Evolutionary conservation across 2,888 invertebrate genomes (phyloP).

Genomic region (Macrophya annulata): DNA sequence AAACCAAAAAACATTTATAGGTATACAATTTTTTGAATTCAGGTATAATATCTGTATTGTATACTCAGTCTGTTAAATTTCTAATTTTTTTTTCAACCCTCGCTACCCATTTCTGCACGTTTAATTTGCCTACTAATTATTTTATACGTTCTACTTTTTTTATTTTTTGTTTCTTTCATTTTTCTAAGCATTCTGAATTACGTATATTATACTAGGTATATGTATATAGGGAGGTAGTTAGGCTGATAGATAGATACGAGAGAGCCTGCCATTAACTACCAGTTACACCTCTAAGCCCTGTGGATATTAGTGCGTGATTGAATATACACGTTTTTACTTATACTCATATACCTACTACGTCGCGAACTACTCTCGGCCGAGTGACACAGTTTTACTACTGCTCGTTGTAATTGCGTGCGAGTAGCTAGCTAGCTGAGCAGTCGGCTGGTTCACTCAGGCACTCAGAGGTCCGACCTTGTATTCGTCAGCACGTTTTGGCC

Average conservation of each 20-base stretch:
- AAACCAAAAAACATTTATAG: too few relatives aligned
- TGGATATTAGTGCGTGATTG: background rate
- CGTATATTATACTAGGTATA: background rate
- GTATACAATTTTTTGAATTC: too few relatives aligned
- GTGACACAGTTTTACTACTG: slow-evolving; percentile 47
- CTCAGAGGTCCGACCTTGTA: slow-evolving; percentile 36
- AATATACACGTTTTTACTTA: background rate
- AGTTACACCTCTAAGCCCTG: background rate
- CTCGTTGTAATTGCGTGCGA: slow-evolving; percentile 32
- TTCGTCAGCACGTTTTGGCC: background rate
- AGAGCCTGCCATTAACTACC: background rate
- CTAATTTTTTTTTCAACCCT: background rate
- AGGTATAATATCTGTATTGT: too few relatives aligned
- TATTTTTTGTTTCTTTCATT: background rate
- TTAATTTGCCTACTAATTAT: background rate
- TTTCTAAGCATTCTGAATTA: background rate
- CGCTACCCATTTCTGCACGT: background rate
- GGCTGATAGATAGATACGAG: too few relatives aligned
- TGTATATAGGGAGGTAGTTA: too few relatives aligned
- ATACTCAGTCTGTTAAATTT: background rate
- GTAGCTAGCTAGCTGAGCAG: background rate
- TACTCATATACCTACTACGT: slow-evolving; percentile 22
- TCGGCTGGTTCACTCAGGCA: background rate
- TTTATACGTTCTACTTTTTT: background rate
- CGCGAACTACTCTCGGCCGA: slow-evolving; percentile 32